These are phyloP conservation scores for Threskiornis aethiopicus DNA, from an alignment of 2,797 vertebrate species.

Conservation along the genomic window DNA sequence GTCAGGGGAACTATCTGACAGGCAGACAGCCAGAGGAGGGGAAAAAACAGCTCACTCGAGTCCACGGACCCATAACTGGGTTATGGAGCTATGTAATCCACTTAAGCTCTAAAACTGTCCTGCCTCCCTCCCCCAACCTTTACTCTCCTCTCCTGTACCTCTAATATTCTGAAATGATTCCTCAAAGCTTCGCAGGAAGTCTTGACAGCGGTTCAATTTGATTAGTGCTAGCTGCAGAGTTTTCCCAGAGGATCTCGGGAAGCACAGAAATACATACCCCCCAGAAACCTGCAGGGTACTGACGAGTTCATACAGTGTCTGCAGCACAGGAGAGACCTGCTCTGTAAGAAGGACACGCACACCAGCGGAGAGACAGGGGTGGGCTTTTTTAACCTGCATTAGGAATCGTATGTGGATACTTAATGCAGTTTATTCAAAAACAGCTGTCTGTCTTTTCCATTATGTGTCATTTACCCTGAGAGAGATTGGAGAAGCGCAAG, in stretches of 20 bases:
- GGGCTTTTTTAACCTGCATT: neutral
- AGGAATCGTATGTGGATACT: neutral
- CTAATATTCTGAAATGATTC: conserved; percentile 40
- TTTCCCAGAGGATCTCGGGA: conserved; percentile 45
- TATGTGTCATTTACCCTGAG: neutral
- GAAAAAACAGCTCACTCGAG: conserved; percentile 44
- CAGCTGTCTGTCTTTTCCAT: conserved; percentile 47
- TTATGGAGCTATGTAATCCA: conserved; percentile 69
- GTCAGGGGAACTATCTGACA: conserved; percentile 62
- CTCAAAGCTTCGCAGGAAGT: conserved; percentile 52
- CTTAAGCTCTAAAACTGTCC: conserved; percentile 59
- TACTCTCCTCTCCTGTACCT: neutral
- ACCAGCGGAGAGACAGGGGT: neutral
- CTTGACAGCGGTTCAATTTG: conserved; percentile 45
- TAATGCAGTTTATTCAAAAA: conserved; percentile 46
- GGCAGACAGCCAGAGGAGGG: conserved; percentile 59
- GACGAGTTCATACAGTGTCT: neutral
- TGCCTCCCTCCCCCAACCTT: conserved; percentile 30
- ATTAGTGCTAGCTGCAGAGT: conserved; percentile 20
- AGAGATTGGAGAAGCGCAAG: neutral
- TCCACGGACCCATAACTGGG: conserved; percentile 47
- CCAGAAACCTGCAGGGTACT: conserved; percentile 19
- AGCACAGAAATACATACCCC: neutral
- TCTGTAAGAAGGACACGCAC: neutral
- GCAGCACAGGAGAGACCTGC: neutral